Evolutionary conservation across 53 echinoderm and acorn worm species (phyloP), one percentile per base, ranked within the genome.

Genomic region (Henricia sp.): DNA sequence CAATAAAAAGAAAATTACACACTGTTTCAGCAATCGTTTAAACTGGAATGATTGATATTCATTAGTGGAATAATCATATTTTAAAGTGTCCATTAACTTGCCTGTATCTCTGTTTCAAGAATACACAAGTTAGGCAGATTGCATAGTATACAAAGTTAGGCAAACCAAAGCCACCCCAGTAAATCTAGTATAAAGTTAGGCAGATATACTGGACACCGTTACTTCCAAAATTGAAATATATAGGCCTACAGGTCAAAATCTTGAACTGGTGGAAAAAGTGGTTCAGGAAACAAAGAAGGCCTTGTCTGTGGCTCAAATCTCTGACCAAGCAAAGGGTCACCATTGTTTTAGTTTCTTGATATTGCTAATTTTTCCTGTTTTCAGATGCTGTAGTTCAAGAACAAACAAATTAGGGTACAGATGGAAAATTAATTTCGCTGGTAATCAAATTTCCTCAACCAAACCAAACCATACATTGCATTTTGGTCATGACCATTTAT

Each of bases 121-220:
- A n/a, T n/a, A 33, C 35, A 34, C 37, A 74, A 44, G 76, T 76
- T 57, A 76, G 76, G 76, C 59, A 16, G 58, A 27, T 28, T 58
- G 56, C 24, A 73, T 32, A 23, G 20, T 46, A 14, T 25, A 32
- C 37, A 19, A 10, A 76, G 58, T 76, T 76, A 76, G 76, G 76
- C 76, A 76, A 32, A 24, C 14, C 3, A 6, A 12, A 39, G 40
- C 17, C 10, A 21, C 14, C 25, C 56, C 76, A 41, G 27, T 16
- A 57, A 35, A 23, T 35, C 16, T 17, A 28, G 19, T 57, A 34
- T 27, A 16, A 17, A 76, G 76, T 76, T 76, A 76, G 76, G 76
- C 59, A 76, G 76, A 41, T 59, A 26, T 27, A 8, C 16, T 24
- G 24, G 10, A 10, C 59, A 1, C 19, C n/a, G 53, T 16, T 33